A percentile compares a stretch with the other conserved stretches of the same genome.
Conservation (phyloP, 2,113 vertebrate genomes). For the Neodon shergylaensis region DNA sequence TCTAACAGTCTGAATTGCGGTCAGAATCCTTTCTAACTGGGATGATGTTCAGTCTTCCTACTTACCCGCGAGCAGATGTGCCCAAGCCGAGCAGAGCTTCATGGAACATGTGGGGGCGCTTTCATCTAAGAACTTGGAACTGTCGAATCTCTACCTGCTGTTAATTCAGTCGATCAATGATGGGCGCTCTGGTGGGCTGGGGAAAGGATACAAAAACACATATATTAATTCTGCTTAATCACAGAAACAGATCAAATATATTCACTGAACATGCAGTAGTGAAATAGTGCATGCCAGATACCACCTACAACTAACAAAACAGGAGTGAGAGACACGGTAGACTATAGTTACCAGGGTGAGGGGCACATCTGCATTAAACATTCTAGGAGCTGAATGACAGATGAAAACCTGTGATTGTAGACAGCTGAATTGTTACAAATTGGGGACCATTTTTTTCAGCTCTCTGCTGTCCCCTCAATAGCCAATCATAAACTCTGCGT, state of each 20-base stretch:
- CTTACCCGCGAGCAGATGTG: neutral
- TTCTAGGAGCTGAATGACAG: neutral
- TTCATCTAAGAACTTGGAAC: neutral
- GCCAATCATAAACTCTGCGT: neutral
- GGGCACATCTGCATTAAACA: neutral
- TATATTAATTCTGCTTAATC: neutral
- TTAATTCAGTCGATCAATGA: neutral
- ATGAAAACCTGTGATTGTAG: neutral
- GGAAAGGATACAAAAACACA: fast-evolving
- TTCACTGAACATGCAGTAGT: neutral
- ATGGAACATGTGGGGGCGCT: neutral
- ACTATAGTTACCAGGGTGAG: neutral
- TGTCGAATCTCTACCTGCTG: neutral
- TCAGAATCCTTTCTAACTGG: neutral
- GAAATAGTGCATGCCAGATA: neutral
- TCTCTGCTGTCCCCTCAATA: neutral
- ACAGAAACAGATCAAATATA: neutral
- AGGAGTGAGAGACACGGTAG: neutral
- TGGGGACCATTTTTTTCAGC: neutral
- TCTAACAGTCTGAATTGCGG: neutral
- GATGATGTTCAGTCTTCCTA: neutral
- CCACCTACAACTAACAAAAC: neutral
- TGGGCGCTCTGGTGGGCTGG: fast-evolving
- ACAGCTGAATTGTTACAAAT: neutral
- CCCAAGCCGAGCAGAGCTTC: neutral